Evolutionary conservation across 2,888 invertebrate genomes (phyloP).

Genomic region (Seira ritae): DNA sequence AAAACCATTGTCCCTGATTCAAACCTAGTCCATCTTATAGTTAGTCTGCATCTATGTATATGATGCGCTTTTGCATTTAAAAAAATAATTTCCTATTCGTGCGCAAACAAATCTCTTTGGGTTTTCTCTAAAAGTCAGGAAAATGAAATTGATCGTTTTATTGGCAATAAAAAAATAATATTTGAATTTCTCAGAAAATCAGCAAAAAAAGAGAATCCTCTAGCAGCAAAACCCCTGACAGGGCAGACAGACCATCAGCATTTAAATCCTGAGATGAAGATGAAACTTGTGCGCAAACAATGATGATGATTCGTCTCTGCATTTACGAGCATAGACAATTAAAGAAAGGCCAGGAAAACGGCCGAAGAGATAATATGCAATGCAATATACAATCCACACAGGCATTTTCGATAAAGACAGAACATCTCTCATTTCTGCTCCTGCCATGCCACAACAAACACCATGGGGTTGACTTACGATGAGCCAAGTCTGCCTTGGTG

Average conservation of each 20-base stretch:
- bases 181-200: background rate
- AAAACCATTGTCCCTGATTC: constrained; percentile 4
- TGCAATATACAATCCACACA: background rate
- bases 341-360: background rate
- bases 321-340: constrained; percentile 4
- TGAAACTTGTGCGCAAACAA: constrained; percentile 23
- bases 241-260: constrained; percentile 1
- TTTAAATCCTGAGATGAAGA: constrained; percentile 5
- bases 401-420: background rate
- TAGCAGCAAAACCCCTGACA: background rate
- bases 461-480: constrained; percentile 55
- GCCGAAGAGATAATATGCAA: background rate
- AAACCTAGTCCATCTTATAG: too few species aligned
- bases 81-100: too few species aligned
- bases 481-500: constrained; percentile 58
- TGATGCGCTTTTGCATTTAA: too few species aligned
- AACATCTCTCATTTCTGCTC: constrained; percentile 19
- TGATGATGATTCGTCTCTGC: constrained; percentile 16
- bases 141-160: background rate
- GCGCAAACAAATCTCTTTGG: too few species aligned
- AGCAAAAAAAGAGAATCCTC: background rate
- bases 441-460: constrained; percentile 45
- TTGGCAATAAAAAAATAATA: background rate
- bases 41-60: too few species aligned
- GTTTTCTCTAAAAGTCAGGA: too few species aligned